Evolutionary conservation across 1,140 invertebrate genomes (phyloP).

Genomic region (Saccostrea echinata): DNA sequence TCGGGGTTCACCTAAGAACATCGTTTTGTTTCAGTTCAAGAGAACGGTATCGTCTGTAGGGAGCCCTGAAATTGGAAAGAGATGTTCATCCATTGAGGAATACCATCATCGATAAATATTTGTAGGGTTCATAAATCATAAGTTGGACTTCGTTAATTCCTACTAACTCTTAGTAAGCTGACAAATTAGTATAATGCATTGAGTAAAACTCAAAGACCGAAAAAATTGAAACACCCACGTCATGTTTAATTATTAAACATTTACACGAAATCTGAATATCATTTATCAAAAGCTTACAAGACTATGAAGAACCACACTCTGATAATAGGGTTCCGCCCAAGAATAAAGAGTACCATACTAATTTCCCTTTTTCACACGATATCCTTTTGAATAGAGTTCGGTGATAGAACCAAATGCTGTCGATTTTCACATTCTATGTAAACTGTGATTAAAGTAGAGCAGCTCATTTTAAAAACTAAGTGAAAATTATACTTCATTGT

Average conservation of each 20-base stretch:
- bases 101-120: neutral
- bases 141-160: neutral
- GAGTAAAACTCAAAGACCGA: neutral
- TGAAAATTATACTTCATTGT: too few relatives aligned
- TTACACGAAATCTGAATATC: too few relatives aligned
- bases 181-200: neutral
- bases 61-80: neutral
- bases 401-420: too few relatives aligned
- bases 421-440: too few relatives aligned
- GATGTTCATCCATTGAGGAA: neutral
- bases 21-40: slow-evolving; percentile 24
- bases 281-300: too few relatives aligned
- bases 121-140: neutral
- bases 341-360: too few relatives aligned
- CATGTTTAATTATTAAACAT: neutral
- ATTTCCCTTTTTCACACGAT: too few relatives aligned
- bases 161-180: neutral
- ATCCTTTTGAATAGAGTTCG: too few relatives aligned
- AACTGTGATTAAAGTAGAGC: too few relatives aligned
- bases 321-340: too few relatives aligned
- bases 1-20: neutral
- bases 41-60: neutral
- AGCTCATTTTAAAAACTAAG: too few relatives aligned
- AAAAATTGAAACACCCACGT: neutral
- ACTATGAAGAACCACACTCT: too few relatives aligned